A percentile compares a stretch with the other conserved stretches of the same genome.
These are phyloP conservation scores for Tachina grossa DNA, from an alignment of 2,888 invertebrate genomes.

Conservation along the genomic window DNA sequence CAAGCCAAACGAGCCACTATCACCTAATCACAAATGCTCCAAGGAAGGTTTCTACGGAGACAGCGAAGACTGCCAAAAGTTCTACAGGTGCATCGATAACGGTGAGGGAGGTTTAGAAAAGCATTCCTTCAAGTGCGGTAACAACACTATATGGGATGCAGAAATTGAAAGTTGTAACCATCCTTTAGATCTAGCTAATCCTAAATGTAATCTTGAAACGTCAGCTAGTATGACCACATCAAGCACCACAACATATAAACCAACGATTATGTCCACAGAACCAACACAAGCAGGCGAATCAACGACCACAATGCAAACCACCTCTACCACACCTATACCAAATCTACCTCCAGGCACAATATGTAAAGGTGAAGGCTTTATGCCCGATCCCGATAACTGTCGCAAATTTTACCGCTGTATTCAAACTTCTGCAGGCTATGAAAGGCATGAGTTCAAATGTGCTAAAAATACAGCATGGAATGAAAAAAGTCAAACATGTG, in stretches of 20 bases:
- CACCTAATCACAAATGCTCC: slow-evolving; percentile 77
- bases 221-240: slow-evolving; percentile 55
- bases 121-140: slow-evolving; percentile 86
- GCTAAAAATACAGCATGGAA: slow-evolving; percentile 89
- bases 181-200: slow-evolving; percentile 73
- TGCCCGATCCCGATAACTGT: slow-evolving; percentile 85
- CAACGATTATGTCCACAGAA: slow-evolving; percentile 61
- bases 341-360: slow-evolving; percentile 79
- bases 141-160: slow-evolving; percentile 86
- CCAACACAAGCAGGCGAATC: slow-evolving; percentile 60
- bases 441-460: slow-evolving; percentile 84
- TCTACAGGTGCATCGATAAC: slow-evolving; percentile 86
- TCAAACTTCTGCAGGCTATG: slow-evolving; percentile 82
- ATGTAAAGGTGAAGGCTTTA: slow-evolving; percentile 86
- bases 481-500: slow-evolving; percentile 85
- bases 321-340: slow-evolving; percentile 75
- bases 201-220: slow-evolving; percentile 72
- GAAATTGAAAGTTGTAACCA: slow-evolving; percentile 77
- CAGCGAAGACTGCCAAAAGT: slow-evolving; percentile 84
- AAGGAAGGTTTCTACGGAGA: slow-evolving; percentile 82
- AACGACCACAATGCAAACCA: slow-evolving; percentile 74
- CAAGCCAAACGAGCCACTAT: slow-evolving; percentile 70
- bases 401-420: slow-evolving; percentile 86
- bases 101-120: slow-evolving; percentile 85
- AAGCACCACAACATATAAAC: slow-evolving; percentile 54